Percentiles rank a stretch among this genome's conserved stretches.
Evolutionary conservation across 2,797 vertebrate genomes (phyloP).

Genomic region (Cyprinodon diabolis): DNA sequence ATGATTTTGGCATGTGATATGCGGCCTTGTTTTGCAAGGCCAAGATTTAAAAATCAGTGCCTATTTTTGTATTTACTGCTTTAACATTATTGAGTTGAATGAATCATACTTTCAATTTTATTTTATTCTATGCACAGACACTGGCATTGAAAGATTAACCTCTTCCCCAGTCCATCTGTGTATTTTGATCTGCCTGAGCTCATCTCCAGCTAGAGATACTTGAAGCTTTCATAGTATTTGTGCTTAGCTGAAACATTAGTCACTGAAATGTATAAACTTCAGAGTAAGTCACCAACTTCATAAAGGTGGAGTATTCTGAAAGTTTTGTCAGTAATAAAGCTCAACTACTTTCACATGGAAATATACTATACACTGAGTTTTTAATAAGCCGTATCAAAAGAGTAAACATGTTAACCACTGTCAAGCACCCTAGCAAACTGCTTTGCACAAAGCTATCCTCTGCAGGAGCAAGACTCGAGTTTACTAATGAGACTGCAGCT

Average conservation of each 20-base stretch:
- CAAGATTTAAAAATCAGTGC: not conserved
- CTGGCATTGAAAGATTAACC: not conserved
- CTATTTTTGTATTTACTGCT: not conserved
- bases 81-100: not conserved
- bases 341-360: not conserved
- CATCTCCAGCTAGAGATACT: not conserved
- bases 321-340: not conserved
- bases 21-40: not conserved
- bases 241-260: not conserved
- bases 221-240: not conserved
- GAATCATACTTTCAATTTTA: not conserved
- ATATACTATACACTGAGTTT: not conserved
- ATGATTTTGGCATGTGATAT: not conserved
- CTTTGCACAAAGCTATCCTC: not conserved
- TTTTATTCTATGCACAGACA: not conserved
- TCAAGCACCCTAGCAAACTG: not conserved
- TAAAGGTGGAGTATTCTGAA: not conserved
- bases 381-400: not conserved
- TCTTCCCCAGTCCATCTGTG: not conserved
- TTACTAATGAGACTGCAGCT: not conserved
- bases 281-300: too few relatives aligned
- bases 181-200: not conserved
- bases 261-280: too few relatives aligned
- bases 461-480: not conserved
- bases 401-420: not conserved